Base-by-base conservation (phyloP, 2,888 invertebrate genomes). In the Pimpla rufipes region DNA sequence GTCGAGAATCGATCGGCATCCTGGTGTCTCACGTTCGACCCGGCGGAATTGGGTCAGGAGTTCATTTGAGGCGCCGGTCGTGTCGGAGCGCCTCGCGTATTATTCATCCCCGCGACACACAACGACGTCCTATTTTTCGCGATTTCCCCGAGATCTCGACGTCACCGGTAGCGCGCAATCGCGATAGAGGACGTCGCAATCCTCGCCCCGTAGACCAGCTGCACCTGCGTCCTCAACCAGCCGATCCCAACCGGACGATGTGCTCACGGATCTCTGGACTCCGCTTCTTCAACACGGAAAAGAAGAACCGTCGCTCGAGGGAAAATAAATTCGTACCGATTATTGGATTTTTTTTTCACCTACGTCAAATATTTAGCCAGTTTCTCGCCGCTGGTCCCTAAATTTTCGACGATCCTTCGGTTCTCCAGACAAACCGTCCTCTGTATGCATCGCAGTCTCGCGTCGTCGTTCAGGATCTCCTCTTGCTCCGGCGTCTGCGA, bases 301-400 rank as follows among this genome's bases (percentile, higher is more conserved):
- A 59, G 16, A 62, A 35, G 11, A 74, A 35, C 18, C 35, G 67
- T 47, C 35, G 4, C 47, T 64, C 18, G 8, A 18, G 35, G 50
- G 13, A 13, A 50, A 37, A 71, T 11, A 55, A 57, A 37, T 35
- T n/a, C n/a, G n/a, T n/a, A n/a, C n/a, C n/a, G n/a, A 18, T 35
- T 23, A n/a, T n/a, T 55, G 16, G n/a, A 21, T 57, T 7, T 42
- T 29, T 67, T 57, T 7, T 42, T 29, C 68, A 89, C 92, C 90
- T 70, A 93, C 93, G 90, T 93, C 73, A 93, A 88, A 86, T 91
- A 91, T 70, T 90, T 90, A 7, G 90, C 93, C 18, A 93, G 79
- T 67, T 89, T 71, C 81, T 88, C 88, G 35, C 92, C 93, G 67
- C 85, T 59, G 16, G 68, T 23, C 1, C 93, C 93, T 52, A 93